These are phyloP conservation scores for Spilarctia lutea DNA, from an alignment of 2,888 invertebrate species.

Conservation along the genomic window DNA sequence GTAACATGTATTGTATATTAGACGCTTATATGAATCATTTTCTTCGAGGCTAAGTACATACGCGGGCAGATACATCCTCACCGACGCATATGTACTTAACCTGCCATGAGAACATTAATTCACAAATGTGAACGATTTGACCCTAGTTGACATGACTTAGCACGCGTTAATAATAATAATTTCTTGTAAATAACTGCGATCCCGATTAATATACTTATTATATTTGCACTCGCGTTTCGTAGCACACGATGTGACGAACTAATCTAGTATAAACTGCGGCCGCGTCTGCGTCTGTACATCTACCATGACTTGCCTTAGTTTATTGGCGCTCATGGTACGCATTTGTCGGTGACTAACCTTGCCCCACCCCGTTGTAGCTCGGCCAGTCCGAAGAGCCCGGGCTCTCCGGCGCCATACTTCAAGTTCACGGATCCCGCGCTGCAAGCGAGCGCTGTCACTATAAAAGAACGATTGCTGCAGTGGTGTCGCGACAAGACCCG, in stretches of 20 bases:
- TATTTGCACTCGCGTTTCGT: slow-evolving; percentile 57
- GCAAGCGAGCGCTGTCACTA: slow-evolving; percentile 96
- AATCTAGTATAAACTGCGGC: slow-evolving; percentile 54
- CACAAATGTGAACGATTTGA: slow-evolving; percentile 46
- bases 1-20: slow-evolving; percentile 67
- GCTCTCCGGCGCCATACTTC: slow-evolving; percentile 91
- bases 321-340: slow-evolving; percentile 18
- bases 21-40: slow-evolving; percentile 65
- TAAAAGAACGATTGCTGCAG: slow-evolving; percentile 98
- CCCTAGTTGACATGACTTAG: slow-evolving; percentile 51
- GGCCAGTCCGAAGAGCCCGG: slow-evolving; percentile 89
- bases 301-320: slow-evolving; percentile 16
- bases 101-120: slow-evolving; percentile 36
- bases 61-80: slow-evolving; percentile 40
- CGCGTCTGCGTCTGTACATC: slow-evolving; percentile 27
- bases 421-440: slow-evolving; percentile 97
- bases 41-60: slow-evolving; percentile 53
- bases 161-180: slow-evolving; percentile 46
- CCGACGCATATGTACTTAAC: slow-evolving; percentile 44
- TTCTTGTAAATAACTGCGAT: slow-evolving; percentile 67
- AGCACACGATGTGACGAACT: slow-evolving; percentile 63
- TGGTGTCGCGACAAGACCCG: slow-evolving; percentile 99
- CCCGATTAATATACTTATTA: slow-evolving; percentile 51
- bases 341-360: slow-evolving; percentile 73
- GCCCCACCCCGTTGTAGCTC: slow-evolving; percentile 88